Evolutionary conservation across 2,797 vertebrate species (phyloP).

Genomic region (Trachops cirrhosus): DNA sequence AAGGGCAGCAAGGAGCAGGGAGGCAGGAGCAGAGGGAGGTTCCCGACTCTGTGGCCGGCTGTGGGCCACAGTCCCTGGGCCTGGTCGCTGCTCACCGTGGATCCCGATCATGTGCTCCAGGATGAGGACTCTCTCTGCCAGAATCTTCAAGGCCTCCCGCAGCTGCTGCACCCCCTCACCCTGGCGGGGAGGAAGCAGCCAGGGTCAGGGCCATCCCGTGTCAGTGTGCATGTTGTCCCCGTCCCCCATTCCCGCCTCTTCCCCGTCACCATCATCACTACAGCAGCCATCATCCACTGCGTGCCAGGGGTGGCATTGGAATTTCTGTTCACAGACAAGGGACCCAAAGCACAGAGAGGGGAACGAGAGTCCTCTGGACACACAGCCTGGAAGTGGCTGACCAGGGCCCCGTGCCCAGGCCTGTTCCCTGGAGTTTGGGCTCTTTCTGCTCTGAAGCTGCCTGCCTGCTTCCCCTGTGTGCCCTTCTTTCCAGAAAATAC

Average conservation of each 20-base stretch:
- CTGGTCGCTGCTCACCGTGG: constrained; percentile 85
- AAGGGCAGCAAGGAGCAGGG: neutral
- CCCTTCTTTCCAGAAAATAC: neutral
- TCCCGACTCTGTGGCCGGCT: accelerated
- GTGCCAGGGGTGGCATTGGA: too few relatives aligned
- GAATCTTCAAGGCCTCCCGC: constrained; percentile 96
- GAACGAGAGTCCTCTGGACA: accelerated
- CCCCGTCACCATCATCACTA: neutral
- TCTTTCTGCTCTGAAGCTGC: accelerated
- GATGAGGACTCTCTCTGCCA: constrained; percentile 96
- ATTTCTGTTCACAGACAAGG: neutral
- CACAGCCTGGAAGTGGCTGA: neutral
- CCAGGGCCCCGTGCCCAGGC: neutral
- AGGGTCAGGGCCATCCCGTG: neutral
- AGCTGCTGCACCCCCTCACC: constrained; percentile 93
- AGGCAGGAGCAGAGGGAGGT: neutral
- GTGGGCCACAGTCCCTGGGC: neutral
- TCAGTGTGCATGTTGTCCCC: accelerated
- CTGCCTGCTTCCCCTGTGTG: neutral
- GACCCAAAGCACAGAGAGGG: neutral
- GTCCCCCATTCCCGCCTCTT: neutral
- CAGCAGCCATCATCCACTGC: neutral
- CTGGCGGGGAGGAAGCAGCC: constrained; percentile 69
- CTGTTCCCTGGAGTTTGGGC: neutral
- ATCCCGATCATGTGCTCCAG: constrained; percentile 98